Base-by-base conservation (phyloP, 2,888 invertebrate species). In the Agonopterix heracliana region DNA sequence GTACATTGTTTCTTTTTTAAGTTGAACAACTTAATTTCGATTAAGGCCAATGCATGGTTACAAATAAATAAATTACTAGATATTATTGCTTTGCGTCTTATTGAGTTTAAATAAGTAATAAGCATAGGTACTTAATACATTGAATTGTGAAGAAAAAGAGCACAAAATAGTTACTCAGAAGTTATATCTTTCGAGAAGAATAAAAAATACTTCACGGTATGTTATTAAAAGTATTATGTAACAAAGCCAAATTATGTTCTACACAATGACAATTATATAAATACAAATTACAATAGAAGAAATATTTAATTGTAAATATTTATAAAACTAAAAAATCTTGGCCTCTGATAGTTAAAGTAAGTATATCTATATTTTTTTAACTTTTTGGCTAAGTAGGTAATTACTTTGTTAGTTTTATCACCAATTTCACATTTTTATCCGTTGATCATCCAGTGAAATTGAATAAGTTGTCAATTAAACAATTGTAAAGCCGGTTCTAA, bases 1-100 rank as follows among this genome's bases (percentile, higher is more conserved):
- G 71, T 78, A 78, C 68, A 71, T 61, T 26, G 14, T 43, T 44
- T 47, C 63, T 62, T 55, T 55, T 71, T 66, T 54, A 58, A 57
- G 61, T 56, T 66, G 64, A 68, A 71, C 66, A 74, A 74, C 66
- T 71, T 74, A 69, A 71, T 65, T 68, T 67, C 68, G 73, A 74
- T 64, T 76, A 80, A 80, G 77, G 78, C 77, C 72, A 74, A 76
- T 63, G 61, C 63, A 59, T 57, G 64, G 62, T 70, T 41, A 61
- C 46, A 55, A 56, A 47, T 47, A 55, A 56, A 47, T 47, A 34
- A 53, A 53, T 51, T 51, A 26, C 41, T 49, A 51, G 49, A 57
- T 52, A 55, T 46, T 42, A 54, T 54, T 54, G 52, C 54, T 54
- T 54, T 11, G 52, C 50, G 52, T 48, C 42, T 50, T 42, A 48